Evolutionary conservation across 2,797 vertebrate genomes (phyloP).

Genomic region (Borostomias antarcticus): DNA sequence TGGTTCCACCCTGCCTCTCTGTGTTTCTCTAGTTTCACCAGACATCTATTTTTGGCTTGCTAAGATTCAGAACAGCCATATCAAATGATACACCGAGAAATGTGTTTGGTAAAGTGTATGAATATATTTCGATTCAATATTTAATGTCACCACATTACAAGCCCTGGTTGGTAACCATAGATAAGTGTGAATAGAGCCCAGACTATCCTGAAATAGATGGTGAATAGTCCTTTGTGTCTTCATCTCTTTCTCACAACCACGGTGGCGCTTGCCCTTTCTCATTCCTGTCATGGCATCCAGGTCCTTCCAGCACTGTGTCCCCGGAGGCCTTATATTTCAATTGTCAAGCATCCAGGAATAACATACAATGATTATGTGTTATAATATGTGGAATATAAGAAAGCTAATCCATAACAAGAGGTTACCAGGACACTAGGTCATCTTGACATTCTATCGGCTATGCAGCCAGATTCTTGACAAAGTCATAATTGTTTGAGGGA

Average conservation of each 20-base stretch:
- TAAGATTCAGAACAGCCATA: constrained; percentile 15
- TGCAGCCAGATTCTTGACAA: background rate
- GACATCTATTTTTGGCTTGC: background rate
- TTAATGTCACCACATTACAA: no score
- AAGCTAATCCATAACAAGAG: background rate
- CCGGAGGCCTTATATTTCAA: background rate
- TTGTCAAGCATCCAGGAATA: background rate
- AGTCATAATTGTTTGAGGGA: background rate
- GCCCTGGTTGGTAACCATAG: no score
- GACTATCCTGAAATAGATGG: no score
- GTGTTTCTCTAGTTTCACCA: background rate
- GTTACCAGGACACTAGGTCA: background rate
- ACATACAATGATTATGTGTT: background rate
- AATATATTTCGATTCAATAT: background rate
- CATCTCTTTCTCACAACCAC: background rate
- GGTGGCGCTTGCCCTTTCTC: background rate
- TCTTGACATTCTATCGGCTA: no score
- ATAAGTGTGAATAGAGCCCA: no score
- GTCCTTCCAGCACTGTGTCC: background rate
- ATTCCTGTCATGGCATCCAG: background rate
- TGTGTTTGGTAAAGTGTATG: background rate
- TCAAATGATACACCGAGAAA: constrained; percentile 7
- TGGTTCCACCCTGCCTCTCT: constrained; percentile 33
- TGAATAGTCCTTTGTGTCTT: background rate
- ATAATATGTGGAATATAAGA: background rate